Evolutionary conservation across 2,888 invertebrate genomes (phyloP), one percentile per base, ranked within the genome.

Genomic region (Elmis aenea): DNA sequence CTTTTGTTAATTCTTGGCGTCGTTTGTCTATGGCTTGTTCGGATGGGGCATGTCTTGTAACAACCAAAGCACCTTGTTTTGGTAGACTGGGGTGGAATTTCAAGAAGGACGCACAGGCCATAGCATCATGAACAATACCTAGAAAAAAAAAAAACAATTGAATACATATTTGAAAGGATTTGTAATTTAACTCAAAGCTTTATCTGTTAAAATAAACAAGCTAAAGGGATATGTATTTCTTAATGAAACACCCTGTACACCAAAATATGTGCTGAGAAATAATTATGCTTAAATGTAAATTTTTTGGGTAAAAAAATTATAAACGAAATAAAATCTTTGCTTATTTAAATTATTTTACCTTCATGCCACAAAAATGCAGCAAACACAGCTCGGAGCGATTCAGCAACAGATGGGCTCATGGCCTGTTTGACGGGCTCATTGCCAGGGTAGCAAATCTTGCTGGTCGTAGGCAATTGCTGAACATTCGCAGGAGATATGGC

Each of bases 311-410:
- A n/a, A n/a, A n/a, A n/a, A n/a, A n/a, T n/a, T n/a, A 8, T 16
- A 15, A 21, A 24, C 30, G 16, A 5, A 9, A 29, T 11, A 1
- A 30, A 6, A 9, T 15, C 12, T 28, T 2, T 1, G 11, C 8
- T 3, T 2, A 12, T 18, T 15, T 20, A n/a, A n/a, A n/a, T n/a
- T n/a, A n/a, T n/a, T 33, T 28, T 56, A 75, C 76, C 90, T 70
- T 96, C 95, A 61, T 97, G 96, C 95, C 96, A 97, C 1, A 97
- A 70, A 54, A 96, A 83, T 1, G 96, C 93, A 0, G 96, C 95
- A 67, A 97, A 97, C 3, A 94, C 88, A 0, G 94, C 89, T n/a
- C 97, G 72, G 12, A 94, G 69, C 51, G 91, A 86, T 65, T 95
- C 93, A 0, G 92, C 93, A 32, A 93, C 85, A 0, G 92, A 88